These are phyloP conservation scores for Nycticryphes semicollaris DNA, from an alignment of 2,113 vertebrate species.

Conservation along the genomic window DNA sequence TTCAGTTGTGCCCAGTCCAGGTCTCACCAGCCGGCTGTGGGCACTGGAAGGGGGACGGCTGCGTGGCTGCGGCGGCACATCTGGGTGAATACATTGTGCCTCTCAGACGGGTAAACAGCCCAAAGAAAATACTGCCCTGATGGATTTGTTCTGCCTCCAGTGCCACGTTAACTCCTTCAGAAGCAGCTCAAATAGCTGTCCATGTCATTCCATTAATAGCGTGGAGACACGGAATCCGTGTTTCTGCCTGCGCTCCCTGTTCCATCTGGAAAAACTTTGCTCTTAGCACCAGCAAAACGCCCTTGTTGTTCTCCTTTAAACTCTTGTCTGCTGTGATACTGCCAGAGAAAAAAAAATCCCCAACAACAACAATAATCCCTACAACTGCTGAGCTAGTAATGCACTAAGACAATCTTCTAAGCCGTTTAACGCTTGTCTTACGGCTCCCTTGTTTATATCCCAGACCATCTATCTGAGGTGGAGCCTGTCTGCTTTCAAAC, in stretches of 20 bases:
- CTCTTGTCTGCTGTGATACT: not conserved
- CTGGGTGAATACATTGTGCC: not conserved
- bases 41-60: not conserved
- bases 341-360: not conserved
- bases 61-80: not conserved
- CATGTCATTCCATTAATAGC: not conserved
- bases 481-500: not conserved
- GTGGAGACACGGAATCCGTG: not conserved
- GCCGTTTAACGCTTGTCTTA: constrained; percentile 35
- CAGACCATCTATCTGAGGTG: not conserved
- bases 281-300: not conserved
- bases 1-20: not conserved
- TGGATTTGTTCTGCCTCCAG: constrained; percentile 8
- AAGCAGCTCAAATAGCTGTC: not conserved
- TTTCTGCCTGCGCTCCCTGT: not conserved
- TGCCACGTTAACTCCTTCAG: not conserved
- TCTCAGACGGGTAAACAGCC: not conserved
- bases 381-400: constrained; percentile 51
- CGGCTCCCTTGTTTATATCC: not conserved
- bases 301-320: not conserved
- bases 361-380: constrained; percentile 30
- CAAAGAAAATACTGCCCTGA: not conserved
- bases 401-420: constrained; percentile 49
- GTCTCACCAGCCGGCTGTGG: not conserved
- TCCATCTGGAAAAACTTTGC: not conserved